Conservation (phyloP, 2,797 vertebrate species). For the Astyanax mexicanus region DNA sequence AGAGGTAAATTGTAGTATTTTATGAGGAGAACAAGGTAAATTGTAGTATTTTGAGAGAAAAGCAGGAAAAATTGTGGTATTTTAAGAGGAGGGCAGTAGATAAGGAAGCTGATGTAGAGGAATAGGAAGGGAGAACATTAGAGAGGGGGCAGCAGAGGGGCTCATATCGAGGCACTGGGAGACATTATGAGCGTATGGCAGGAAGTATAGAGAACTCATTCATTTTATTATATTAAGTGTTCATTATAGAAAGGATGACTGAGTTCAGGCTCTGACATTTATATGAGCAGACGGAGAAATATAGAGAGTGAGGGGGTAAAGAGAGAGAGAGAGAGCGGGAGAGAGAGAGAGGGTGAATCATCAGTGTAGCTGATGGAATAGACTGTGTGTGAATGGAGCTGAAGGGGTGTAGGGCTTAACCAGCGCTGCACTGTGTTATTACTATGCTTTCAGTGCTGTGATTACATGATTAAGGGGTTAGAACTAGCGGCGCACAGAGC, state of each 20-base stretch:
- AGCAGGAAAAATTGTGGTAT: conserved; percentile 51
- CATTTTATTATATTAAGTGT: neutral
- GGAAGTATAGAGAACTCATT: neutral
- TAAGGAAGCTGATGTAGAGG: conserved; percentile 1
- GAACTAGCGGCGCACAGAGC: neutral
- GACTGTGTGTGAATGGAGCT: conserved; percentile 24
- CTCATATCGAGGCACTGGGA: neutral
- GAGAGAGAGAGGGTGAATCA: conserved; percentile 24
- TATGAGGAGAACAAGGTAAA: neutral
- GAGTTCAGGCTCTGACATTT: neutral
- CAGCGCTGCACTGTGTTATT: neutral
- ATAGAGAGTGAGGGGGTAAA: neutral
- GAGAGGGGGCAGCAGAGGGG: neutral
- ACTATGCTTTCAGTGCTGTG: conserved; percentile 4
- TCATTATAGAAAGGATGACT: neutral
- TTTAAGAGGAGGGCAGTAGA: neutral
- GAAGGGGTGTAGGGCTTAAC: neutral
- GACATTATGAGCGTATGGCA: neutral
- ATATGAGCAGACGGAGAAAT: neutral
- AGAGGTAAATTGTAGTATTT: neutral
- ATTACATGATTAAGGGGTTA: conserved; percentile 28
- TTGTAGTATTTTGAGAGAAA: neutral
- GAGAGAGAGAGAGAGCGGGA: neutral
- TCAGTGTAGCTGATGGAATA: conserved; percentile 21
- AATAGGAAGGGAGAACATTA: neutral